A percentile compares a stretch with the other conserved stretches of the same genome.
Evolutionary conservation across 2,888 invertebrate species (phyloP).

Genomic region (Ophion ventricosus): DNA sequence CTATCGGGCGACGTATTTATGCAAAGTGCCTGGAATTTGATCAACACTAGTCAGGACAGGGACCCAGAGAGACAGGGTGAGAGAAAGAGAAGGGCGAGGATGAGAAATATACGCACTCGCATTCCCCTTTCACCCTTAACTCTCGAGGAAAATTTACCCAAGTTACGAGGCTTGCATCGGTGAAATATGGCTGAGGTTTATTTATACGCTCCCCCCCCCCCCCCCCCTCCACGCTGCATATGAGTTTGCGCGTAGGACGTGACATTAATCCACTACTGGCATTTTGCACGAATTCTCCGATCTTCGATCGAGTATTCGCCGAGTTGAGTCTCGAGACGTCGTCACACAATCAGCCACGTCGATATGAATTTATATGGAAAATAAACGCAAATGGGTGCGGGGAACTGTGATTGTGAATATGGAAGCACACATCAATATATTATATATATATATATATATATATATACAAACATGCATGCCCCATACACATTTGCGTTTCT

Average conservation of each 20-base stretch:
- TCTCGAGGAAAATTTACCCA: background rate
- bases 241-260: slow-evolving; percentile 4
- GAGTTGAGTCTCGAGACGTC: too few relatives aligned
- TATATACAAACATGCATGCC: too few relatives aligned
- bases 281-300: slow-evolving; percentile 53
- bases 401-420: too few relatives aligned
- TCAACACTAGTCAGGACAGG: slow-evolving; percentile 56
- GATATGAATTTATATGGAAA: too few relatives aligned
- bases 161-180: background rate
- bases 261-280: slow-evolving; percentile 36
- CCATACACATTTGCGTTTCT: too few relatives aligned
- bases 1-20: slow-evolving; percentile 71
- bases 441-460: too few relatives aligned
- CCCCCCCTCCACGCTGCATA: slow-evolving; percentile 15
- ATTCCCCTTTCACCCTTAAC: background rate
- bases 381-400: too few relatives aligned
- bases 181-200: slow-evolving; percentile 15
- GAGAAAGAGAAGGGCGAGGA: slow-evolving; percentile 27
- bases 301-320: background rate
- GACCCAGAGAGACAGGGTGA: slow-evolving; percentile 14
- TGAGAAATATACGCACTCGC: slow-evolving; percentile 11
- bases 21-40: slow-evolving; percentile 76
- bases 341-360: too few relatives aligned
- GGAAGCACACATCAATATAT: too few relatives aligned
- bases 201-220: slow-evolving; percentile 7